Evolutionary conservation across 1,140 invertebrate genomes (phyloP), one percentile per base, ranked within the genome.

Genomic region (Yoshiicerus persimilis): DNA sequence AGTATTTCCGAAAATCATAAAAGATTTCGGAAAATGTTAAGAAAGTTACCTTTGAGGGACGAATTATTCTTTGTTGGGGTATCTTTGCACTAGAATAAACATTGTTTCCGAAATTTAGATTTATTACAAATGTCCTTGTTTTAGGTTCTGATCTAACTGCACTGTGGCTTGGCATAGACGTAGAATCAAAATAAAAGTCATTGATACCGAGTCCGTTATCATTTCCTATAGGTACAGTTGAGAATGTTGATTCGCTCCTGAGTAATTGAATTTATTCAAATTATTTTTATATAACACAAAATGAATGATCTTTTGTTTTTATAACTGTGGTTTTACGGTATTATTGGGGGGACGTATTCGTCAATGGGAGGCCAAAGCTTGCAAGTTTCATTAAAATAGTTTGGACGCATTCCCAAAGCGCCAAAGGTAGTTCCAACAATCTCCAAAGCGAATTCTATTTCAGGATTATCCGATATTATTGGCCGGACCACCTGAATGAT

Each of bases 301-400:
- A 56, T 39, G 6, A 6, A 39, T 39, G 9, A 39, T 8, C 16
- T 47, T 47, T 13, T 16, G n/a, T n/a, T n/a, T n/a, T n/a, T n/a
- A n/a, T n/a, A n/a, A n/a, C 20, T 1, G 41, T 47, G 1, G 5
- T 20, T n/a, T 80, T 23, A 80, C 75, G n/a, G n/a, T n/a, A 80
- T 80, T 2, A 32, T 32, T 75, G 66, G 3, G 9, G 47, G 20
- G 0, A 56, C 47, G 8, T 56, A 56, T 80, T 80, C 75, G 32
- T 80, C 75, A 36, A 88, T 86, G 16, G 86, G 77, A 16, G 88
- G 88, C 88, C 88, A 89, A 77, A 77, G 86, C 80, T 89, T 89
- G 27, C 88, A 89, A 1, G 80, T 39, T 16, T 77, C 41, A 87
- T 86, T 86, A 6, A 87, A 77, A 23, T 36, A 41, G 30, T 38